Evolutionary conservation across 2,888 invertebrate species (phyloP).

Genomic region (Polietes domitor): DNA sequence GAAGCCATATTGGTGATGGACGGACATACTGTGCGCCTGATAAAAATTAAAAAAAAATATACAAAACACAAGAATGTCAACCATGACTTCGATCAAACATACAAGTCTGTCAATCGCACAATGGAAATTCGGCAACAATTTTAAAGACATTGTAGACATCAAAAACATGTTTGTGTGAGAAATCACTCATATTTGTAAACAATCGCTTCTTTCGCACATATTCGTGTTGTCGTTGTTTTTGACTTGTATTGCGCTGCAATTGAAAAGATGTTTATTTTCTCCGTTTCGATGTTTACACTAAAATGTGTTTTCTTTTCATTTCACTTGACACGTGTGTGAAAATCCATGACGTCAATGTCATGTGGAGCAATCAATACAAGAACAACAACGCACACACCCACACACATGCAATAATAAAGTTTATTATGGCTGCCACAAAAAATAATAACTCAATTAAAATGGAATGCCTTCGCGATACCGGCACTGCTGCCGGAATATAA

Average conservation of each 20-base stretch:
- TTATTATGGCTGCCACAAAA: background rate
- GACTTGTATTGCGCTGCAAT: background rate
- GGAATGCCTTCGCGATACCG: background rate
- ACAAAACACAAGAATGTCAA: too few relatives aligned
- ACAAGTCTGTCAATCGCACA: too few relatives aligned
- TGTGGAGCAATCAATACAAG: background rate
- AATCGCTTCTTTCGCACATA: too few relatives aligned
- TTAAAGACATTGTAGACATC: too few relatives aligned
- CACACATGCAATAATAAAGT: background rate
- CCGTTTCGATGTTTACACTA: background rate
- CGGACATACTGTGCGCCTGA: too few relatives aligned
- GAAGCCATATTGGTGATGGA: too few relatives aligned
- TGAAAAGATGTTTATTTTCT: background rate
- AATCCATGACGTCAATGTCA: background rate
- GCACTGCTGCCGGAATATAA: background rate
- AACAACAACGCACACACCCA: background rate
- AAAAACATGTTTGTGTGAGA: too few relatives aligned
- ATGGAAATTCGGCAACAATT: too few relatives aligned
- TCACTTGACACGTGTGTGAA: background rate
- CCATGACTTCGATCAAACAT: too few relatives aligned
- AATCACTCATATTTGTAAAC: too few relatives aligned
- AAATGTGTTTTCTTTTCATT: background rate
- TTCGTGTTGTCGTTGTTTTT: too few relatives aligned
- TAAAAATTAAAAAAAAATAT: too few relatives aligned
- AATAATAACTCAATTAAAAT: slow-evolving; percentile 2